A percentile compares a stretch with the other conserved stretches of the same genome.
These are phyloP conservation scores for Margaritifera margaritifera DNA, from an alignment of 2,888 invertebrate species.

Conservation along the genomic window DNA sequence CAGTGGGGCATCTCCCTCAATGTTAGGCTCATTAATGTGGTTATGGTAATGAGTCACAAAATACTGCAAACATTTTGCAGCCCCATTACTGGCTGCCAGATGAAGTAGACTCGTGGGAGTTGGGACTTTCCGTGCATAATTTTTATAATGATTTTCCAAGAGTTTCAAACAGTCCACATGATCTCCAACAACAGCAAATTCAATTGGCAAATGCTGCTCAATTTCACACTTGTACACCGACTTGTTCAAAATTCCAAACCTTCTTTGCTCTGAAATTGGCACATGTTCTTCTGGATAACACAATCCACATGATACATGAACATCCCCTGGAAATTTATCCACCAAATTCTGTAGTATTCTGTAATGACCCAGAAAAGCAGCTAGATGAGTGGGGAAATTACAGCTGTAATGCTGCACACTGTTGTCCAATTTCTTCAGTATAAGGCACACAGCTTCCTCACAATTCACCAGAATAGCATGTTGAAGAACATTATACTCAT, in stretches of 20 bases:
- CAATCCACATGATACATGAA: slow-evolving; percentile 81
- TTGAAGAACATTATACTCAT: slow-evolving; percentile 82
- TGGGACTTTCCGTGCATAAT: slow-evolving; percentile 24
- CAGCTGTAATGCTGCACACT: slow-evolving; percentile 81
- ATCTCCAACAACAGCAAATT: slow-evolving; percentile 68
- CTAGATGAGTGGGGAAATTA: slow-evolving; percentile 83
- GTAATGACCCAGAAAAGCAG: slow-evolving; percentile 82
- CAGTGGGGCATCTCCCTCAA: slow-evolving; percentile 86
- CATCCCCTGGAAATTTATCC: slow-evolving; percentile 82
- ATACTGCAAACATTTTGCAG: slow-evolving; percentile 61
- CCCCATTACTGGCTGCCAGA: slow-evolving; percentile 77
- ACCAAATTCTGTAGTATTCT: slow-evolving; percentile 81
- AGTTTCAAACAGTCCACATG: slow-evolving; percentile 60
- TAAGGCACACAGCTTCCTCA: slow-evolving; percentile 78
- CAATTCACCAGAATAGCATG: slow-evolving; percentile 82
- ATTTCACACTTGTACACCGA: slow-evolving; percentile 66
- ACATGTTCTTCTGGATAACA: slow-evolving; percentile 84
- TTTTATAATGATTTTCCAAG: slow-evolving; percentile 74
- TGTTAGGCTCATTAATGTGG: slow-evolving; percentile 53
- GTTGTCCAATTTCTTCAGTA: slow-evolving; percentile 76
- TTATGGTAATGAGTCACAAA: slow-evolving; percentile 60
- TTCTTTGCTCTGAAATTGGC: slow-evolving; percentile 41
- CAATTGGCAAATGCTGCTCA: slow-evolving; percentile 55
- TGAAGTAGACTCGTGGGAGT: slow-evolving; percentile 41
- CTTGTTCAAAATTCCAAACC: slow-evolving; percentile 62